These are phyloP conservation scores for Tachysurus fulvidraco DNA, from an alignment of 2,113 vertebrate species.

Conservation along the genomic window DNA sequence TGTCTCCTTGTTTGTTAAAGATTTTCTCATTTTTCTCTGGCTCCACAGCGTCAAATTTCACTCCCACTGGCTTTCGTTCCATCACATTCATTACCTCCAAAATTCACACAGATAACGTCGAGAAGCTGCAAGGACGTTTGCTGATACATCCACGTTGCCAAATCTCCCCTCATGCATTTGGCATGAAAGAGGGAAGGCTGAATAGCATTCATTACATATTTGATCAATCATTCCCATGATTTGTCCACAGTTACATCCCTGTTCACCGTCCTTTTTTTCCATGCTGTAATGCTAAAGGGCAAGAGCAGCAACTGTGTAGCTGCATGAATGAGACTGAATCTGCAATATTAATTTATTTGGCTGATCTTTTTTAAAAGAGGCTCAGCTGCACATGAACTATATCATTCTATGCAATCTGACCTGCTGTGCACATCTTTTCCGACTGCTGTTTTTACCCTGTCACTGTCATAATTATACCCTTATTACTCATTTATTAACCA, in stretches of 20 bases:
- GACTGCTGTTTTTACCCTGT: background rate
- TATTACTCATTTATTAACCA: background rate
- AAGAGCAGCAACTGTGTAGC: slow-evolving; percentile 58
- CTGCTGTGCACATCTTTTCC: slow-evolving; percentile 5
- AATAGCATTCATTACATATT: slow-evolving; percentile 36
- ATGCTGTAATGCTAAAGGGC: slow-evolving; percentile 46
- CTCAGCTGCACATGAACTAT: slow-evolving; percentile 65
- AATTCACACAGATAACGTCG: slow-evolving; percentile 62
- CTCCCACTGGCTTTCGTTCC: slow-evolving; percentile 30
- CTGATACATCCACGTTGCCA: slow-evolving; percentile 35
- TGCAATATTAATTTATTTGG: slow-evolving; percentile 65
- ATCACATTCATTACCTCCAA: slow-evolving; percentile 40
- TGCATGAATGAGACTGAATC: slow-evolving; percentile 55
- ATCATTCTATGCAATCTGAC: slow-evolving; percentile 1
- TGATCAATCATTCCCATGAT: slow-evolving; percentile 38
- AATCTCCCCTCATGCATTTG: slow-evolving; percentile 22
- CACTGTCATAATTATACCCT: background rate
- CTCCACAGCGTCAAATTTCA: slow-evolving; percentile 36
- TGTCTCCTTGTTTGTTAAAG: slow-evolving; percentile 63
- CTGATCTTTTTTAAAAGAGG: slow-evolving; percentile 32
- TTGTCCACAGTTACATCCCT: slow-evolving; percentile 7
- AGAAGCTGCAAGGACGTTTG: slow-evolving; percentile 53
- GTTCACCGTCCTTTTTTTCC: background rate
- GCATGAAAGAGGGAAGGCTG: slow-evolving; percentile 44
- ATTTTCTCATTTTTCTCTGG: slow-evolving; percentile 39